phyloP scores from a whole-genome alignment of 1,140 invertebrate genomes.

The Leptinotarsa defecta region DNA sequence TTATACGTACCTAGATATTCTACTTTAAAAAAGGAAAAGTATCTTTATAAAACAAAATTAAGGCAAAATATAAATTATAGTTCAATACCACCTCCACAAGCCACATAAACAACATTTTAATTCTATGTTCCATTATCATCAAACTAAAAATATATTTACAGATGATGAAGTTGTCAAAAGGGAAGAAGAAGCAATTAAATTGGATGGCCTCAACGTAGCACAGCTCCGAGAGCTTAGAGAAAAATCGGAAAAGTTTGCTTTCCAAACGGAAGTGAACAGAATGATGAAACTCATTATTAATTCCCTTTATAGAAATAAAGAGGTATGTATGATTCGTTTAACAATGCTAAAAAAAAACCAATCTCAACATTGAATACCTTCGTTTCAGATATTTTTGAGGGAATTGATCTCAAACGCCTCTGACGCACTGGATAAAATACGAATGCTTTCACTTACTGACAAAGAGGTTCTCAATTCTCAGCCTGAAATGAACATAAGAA shows the following conservation, averaged over 20 bases:
- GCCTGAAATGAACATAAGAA: constrained; percentile 86
- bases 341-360: no score
- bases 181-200: constrained; percentile 95
- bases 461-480: constrained; percentile 76
- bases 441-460: constrained; percentile 90
- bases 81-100: no score
- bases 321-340: constrained; percentile 61
- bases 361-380: not conserved
- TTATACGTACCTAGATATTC: no score
- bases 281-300: constrained; percentile 99
- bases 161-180: constrained; percentile 80
- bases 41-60: no score
- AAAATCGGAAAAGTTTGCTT: constrained; percentile 90
- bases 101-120: no score
- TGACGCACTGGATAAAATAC: constrained; percentile 94
- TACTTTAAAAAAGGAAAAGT: no score
- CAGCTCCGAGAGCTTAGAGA: constrained; percentile 91
- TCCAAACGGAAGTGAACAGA: constrained; percentile 96
- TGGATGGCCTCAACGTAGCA: constrained; percentile 93
- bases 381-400: constrained; percentile 86
- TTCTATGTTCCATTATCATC: no score
- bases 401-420: constrained; percentile 98
- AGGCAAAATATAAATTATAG: no score
- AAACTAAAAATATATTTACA: constrained; percentile 48
- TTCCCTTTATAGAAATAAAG: constrained; percentile 97